Evolutionary conservation across 2,113 vertebrate species (phyloP), one percentile per base, ranked within the genome.

Genomic region (Castor canadensis): DNA sequence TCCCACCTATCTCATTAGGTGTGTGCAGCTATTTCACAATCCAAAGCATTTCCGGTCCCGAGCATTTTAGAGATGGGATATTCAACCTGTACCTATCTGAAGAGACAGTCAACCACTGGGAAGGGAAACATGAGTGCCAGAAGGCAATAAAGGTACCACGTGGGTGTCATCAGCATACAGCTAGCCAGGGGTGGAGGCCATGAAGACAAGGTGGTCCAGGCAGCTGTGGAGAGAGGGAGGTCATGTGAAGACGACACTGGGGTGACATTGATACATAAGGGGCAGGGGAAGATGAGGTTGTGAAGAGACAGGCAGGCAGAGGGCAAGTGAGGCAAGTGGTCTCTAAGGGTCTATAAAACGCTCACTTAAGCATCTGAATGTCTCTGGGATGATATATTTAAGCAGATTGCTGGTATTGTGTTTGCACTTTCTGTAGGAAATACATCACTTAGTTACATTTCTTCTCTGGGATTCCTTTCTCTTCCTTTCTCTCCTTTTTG

Each of bases 361-460:
- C 26, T 45, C 56, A 86, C 86, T 83, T 56, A 45, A 67, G 75
- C 83, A 56, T 16, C 24, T 2, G 49, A 15, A 83, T 17, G 1
- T 72, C 93, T 91, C 95, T 77, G 94, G 73, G 58, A 82, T 96
- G 96, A 96, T 83, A 12, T 69, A 96, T 91, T 82, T 87, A 86
- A 64, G 43, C 73, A 85, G 94, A 87, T 45, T 32, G 52, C 64
- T 91, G 71, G 71, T 72, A 71, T 86, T 91, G 87, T 95, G 88
- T 88, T 95, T 88, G 90, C 71, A 82, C 83, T 93, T 96, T 93
- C 94, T 77, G 71, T 81, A 85, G 91, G 90, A 95, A 96, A 91
- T 92, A 92, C 10, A 97, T 93, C 94, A 93, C 52, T 20, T 84
- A 67, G 94, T 93, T 95, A 87, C 93, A 64, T 91, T 94, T 86